Conservation (phyloP, 2,888 invertebrate species). For the Scaptomyza caliginosa region DNA sequence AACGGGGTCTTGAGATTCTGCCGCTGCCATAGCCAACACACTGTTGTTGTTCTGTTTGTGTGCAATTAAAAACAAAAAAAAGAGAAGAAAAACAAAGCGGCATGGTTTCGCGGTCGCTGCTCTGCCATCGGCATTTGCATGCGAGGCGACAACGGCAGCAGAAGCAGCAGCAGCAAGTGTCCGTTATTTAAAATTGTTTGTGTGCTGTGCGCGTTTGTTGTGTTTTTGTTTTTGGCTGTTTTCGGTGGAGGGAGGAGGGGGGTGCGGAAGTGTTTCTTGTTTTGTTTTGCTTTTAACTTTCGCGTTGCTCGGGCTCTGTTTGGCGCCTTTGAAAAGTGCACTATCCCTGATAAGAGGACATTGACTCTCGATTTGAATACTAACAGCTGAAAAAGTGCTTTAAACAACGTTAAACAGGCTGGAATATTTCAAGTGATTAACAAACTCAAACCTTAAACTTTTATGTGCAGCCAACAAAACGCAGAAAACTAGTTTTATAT, state of each 20-base stretch:
- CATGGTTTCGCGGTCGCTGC: conserved; percentile 25
- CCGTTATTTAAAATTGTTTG: conserved; percentile 53
- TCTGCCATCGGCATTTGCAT: conserved; percentile 50
- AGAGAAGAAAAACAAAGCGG: neutral
- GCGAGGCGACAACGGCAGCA: conserved; percentile 45
- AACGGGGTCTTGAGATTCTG: conserved; percentile 75
- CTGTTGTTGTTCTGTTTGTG: conserved; percentile 21
- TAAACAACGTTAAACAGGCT: neutral
- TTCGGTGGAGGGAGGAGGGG: conserved; percentile 30
- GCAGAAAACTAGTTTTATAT: neutral
- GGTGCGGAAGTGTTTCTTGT: neutral
- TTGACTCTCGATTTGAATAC: conserved; percentile 40
- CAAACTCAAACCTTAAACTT: neutral
- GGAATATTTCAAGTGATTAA: neutral
- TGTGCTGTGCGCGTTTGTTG: conserved; percentile 43
- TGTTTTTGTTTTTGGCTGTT: conserved; percentile 7
- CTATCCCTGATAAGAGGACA: conserved; percentile 56
- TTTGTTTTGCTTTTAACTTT: conserved; percentile 55
- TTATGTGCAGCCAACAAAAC: neutral
- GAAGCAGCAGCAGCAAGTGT: conserved; percentile 53
- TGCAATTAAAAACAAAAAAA: conserved; percentile 51
- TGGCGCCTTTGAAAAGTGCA: conserved; percentile 3
- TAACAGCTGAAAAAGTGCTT: conserved; percentile 6
- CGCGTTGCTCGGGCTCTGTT: conserved; percentile 29
- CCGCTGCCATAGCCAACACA: conserved; percentile 30